phyloP scores from a whole-genome alignment of 2,797 vertebrate species.

The Sebastes hubbsi region DNA sequence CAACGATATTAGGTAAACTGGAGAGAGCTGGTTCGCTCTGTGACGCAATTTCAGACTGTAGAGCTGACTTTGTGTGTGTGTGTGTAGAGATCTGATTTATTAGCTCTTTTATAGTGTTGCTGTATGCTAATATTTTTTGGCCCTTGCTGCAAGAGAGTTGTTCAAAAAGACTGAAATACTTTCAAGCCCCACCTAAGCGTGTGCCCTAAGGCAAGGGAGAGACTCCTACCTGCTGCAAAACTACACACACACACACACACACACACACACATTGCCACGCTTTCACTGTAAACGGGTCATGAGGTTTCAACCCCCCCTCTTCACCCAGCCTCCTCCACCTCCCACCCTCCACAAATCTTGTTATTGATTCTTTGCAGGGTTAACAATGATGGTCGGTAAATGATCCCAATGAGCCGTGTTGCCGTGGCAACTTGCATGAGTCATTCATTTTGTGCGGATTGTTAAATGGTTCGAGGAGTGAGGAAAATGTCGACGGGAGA shows the following conservation, averaged over 20 bases:
- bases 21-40: slow-evolving; percentile 46
- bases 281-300: slow-evolving; percentile 44
- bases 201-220: slow-evolving; percentile 79
- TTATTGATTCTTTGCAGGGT: slow-evolving; percentile 73
- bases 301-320: slow-evolving; percentile 23
- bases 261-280: slow-evolving; percentile 34
- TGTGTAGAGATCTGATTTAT: slow-evolving; percentile 19
- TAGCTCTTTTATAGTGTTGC: background rate
- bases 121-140: slow-evolving; percentile 26
- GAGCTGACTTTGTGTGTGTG: slow-evolving; percentile 61
- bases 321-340: slow-evolving; percentile 25
- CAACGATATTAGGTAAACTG: slow-evolving; percentile 49
- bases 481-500: slow-evolving; percentile 44
- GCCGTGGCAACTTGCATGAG: slow-evolving; percentile 73
- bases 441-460: slow-evolving; percentile 76
- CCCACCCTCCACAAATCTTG: slow-evolving; percentile 51
- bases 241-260: background rate
- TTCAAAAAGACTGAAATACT: slow-evolving; percentile 71
- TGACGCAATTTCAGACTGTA: slow-evolving; percentile 54
- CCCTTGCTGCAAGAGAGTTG: slow-evolving; percentile 7
- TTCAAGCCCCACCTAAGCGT: slow-evolving; percentile 81
- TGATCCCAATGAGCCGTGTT: slow-evolving; percentile 73
- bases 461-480: slow-evolving; percentile 54
- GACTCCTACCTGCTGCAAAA: slow-evolving; percentile 76
- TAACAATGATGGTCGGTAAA: slow-evolving; percentile 72